Conservation (phyloP, 2,113 vertebrate species). For the Chloebia gouldiae region DNA sequence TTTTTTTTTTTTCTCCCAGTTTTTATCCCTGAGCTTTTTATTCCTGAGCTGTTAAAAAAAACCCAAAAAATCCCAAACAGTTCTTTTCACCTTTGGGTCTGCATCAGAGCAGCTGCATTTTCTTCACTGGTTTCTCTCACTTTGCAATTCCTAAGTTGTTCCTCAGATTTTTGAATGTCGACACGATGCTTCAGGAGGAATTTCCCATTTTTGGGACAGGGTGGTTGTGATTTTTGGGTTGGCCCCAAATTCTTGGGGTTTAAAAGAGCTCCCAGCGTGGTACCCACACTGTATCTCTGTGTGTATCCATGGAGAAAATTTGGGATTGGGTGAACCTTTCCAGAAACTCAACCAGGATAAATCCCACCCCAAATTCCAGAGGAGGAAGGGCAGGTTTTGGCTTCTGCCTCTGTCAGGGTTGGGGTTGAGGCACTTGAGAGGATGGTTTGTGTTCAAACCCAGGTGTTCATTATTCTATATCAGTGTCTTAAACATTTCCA, state of each 20-base stretch:
- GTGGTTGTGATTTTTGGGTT: background rate
- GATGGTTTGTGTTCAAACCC: background rate
- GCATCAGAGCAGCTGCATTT: background rate
- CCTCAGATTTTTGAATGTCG: conserved; percentile 76
- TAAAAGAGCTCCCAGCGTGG: background rate
- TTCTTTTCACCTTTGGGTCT: background rate
- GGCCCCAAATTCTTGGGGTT: background rate
- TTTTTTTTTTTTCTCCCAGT: no score
- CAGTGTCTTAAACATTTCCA: background rate
- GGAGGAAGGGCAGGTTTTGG: background rate
- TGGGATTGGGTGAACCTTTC: background rate
- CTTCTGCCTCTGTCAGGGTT: background rate
- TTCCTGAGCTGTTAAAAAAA: no score
- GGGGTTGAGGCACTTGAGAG: background rate
- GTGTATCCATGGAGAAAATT: background rate
- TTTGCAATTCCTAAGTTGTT: conserved; percentile 63
- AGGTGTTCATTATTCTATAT: background rate
- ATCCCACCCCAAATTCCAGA: background rate
- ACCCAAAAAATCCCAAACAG: no score
- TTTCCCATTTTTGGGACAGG: conserved; percentile 67
- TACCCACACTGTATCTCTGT: background rate
- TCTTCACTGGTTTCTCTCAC: background rate
- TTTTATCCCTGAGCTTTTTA: background rate
- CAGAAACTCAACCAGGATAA: no score
- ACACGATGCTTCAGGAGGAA: conserved; percentile 88